Evolutionary conservation across 2,888 invertebrate species (phyloP).

Genomic region (Caenorhabditis drosophilae): DNA sequence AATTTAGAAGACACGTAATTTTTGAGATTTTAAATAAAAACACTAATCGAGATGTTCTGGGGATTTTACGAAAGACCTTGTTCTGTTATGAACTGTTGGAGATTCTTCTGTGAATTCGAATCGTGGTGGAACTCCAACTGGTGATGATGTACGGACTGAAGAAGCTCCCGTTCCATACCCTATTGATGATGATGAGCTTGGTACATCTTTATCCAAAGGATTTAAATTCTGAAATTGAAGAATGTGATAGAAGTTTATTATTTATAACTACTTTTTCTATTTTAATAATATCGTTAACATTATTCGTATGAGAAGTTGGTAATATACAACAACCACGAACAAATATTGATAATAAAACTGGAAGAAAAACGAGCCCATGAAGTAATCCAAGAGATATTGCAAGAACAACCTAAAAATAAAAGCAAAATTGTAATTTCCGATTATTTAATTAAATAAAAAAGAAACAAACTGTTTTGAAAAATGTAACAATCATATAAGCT

Average conservation of each 20-base stretch:
- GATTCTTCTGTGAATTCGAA: slow-evolving; percentile 37
- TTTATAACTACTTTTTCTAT: slow-evolving; percentile 19
- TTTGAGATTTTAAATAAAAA: slow-evolving; percentile 3
- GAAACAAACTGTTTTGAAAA: slow-evolving; percentile 84
- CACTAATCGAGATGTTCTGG: slow-evolving; percentile 37
- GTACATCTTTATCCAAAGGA: slow-evolving; percentile 1
- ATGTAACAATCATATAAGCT: slow-evolving; percentile 91
- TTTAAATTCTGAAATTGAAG: slow-evolving; percentile 12
- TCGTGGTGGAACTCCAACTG: slow-evolving; percentile 23
- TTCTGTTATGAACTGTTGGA: slow-evolving; percentile 39
- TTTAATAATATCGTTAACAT: slow-evolving; percentile 2
- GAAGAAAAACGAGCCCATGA: slow-evolving; percentile 89
- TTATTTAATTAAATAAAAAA: not conserved
- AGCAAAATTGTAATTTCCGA: slow-evolving; percentile 2
- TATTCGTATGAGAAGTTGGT: slow-evolving; percentile 9
- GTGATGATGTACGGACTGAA: slow-evolving; percentile 25
- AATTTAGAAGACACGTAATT: slow-evolving; percentile 36
- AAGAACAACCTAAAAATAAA: slow-evolving; percentile 52
- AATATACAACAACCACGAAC: slow-evolving; percentile 63
- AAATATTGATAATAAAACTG: slow-evolving; percentile 72
- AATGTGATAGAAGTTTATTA: not conserved
- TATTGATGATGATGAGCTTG: slow-evolving; percentile 14
- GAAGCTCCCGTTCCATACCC: slow-evolving; percentile 24
- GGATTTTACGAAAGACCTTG: slow-evolving; percentile 34
- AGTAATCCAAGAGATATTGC: slow-evolving; percentile 77